Evolutionary conservation across 2,888 invertebrate species (phyloP).

Genomic region (Rhaphigaster nebulosa): DNA sequence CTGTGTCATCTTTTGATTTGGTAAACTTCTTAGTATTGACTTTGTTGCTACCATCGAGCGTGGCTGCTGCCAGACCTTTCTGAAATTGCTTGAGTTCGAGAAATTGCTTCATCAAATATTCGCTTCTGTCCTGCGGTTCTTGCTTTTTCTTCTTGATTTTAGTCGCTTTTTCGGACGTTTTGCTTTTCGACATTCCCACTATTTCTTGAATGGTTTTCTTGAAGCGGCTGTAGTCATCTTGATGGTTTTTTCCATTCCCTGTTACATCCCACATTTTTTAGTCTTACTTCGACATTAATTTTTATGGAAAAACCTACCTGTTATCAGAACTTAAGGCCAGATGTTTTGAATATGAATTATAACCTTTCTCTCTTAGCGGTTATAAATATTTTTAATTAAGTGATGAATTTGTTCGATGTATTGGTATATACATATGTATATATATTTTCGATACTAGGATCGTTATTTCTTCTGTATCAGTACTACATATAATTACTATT

Average conservation of each 20-base stretch:
- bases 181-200: not conserved
- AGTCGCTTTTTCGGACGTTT: not conserved
- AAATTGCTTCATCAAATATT: not conserved
- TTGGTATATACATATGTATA: too few species aligned
- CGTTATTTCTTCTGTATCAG: not conserved
- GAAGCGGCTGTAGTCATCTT: not conserved
- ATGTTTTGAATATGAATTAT: constrained; percentile 9
- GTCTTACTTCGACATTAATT: constrained; percentile 17
- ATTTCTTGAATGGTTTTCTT: constrained; percentile 23
- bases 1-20: not conserved
- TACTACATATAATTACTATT: too few species aligned
- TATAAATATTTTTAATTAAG: not conserved
- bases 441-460: not conserved
- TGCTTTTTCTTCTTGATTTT: not conserved
- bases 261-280: not conserved
- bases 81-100: not conserved
- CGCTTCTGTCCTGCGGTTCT: not conserved
- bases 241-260: not conserved
- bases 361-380: not conserved
- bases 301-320: constrained; percentile 11
- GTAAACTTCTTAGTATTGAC: not conserved
- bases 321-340: constrained; percentile 15
- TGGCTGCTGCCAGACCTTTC: not conserved
- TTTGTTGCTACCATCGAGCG: not conserved
- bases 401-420: not conserved